A percentile compares a stretch with the other conserved stretches of the same genome.
Conservation (phyloP, 2,113 vertebrate species). For the Cynopterus brachyotis region DNA sequence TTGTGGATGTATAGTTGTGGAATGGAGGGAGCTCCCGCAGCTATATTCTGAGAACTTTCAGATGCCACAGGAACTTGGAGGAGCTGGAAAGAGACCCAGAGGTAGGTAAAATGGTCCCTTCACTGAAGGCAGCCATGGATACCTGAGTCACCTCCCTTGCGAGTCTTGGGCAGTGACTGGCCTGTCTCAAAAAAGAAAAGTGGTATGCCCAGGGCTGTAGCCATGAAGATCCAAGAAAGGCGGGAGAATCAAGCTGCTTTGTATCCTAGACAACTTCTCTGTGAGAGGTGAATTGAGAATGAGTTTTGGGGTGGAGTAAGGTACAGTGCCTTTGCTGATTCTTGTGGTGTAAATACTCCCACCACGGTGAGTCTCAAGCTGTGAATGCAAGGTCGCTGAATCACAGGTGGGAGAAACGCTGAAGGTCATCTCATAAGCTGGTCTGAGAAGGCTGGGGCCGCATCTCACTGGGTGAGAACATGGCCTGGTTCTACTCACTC, state of each 20-base stretch:
- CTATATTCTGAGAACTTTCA: background rate
- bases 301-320: background rate
- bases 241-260: background rate
- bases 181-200: background rate
- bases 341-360: background rate
- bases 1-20: background rate
- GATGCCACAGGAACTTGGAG: background rate
- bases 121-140: background rate
- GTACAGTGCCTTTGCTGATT: background rate
- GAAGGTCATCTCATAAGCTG: background rate
- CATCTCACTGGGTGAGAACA: no score
- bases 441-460: background rate
- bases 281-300: background rate
- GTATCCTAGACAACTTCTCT: background rate
- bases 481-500: fast-evolving
- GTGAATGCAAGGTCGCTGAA: fast-evolving
- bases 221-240: background rate
- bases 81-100: background rate
- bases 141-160: background rate
- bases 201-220: background rate
- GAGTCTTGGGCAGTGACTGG: background rate
- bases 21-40: background rate
- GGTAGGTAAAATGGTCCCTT: background rate
- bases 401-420: background rate
- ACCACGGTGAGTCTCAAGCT: background rate